phyloP scores from a whole-genome alignment of 2,113 vertebrate genomes.

The Grantiella picta region DNA sequence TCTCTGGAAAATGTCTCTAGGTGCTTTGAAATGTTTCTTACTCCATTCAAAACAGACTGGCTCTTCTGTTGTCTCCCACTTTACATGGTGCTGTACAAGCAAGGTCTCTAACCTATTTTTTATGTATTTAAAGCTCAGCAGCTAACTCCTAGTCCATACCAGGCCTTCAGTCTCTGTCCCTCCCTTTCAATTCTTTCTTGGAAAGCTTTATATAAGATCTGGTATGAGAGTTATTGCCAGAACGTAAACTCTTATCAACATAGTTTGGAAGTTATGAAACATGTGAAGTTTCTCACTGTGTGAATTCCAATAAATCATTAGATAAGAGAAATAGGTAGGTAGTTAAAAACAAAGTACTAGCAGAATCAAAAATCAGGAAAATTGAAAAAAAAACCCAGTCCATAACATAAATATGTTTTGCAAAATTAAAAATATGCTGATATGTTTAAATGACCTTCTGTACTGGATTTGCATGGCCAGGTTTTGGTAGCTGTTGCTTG shows the following conservation, averaged over 20 bases:
- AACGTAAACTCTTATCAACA: not conserved
- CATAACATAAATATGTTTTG: not conserved
- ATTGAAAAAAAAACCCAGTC: not conserved
- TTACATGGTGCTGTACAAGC: not conserved
- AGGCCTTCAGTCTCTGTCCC: not conserved
- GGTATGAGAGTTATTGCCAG: not conserved
- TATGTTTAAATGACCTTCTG: not conserved
- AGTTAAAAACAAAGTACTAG: not conserved
- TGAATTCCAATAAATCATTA: not conserved
- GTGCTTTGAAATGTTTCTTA: not conserved
- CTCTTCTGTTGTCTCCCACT: not conserved
- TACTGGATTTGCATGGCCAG: not conserved
- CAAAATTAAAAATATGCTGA: not conserved
- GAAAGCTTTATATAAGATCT: not conserved
- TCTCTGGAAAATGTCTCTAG: not conserved
- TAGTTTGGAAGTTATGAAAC: not conserved
- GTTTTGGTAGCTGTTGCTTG: not conserved
- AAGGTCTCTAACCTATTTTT: not conserved
- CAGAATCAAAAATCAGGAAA: not conserved
- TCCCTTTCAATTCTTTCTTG: not conserved
- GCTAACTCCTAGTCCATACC: not conserved
- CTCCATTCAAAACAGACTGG: not conserved
- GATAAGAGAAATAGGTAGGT: not conserved
- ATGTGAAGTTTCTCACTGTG: not conserved
- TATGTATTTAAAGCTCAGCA: not conserved